Evolutionary conservation across 2,888 invertebrate genomes (phyloP).

Genomic region (Aspidiotus destructor): DNA sequence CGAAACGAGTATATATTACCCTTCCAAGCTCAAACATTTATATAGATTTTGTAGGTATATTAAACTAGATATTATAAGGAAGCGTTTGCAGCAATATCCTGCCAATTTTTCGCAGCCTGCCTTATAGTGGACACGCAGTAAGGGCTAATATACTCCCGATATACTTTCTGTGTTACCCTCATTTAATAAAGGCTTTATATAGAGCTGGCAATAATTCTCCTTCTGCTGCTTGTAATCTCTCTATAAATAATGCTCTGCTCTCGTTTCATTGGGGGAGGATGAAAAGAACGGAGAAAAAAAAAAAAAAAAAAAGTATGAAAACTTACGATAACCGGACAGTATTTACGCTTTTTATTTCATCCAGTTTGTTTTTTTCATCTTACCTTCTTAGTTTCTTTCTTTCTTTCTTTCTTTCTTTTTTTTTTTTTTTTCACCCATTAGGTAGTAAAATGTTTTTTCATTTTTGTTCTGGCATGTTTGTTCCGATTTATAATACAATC

Average conservation of each 20-base stretch:
- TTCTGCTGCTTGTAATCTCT: constrained; percentile 31
- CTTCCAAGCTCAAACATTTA: constrained; percentile 32
- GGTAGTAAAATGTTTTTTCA: not conserved
- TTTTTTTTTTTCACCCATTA: not conserved
- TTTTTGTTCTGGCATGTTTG: not conserved
- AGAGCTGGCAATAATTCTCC: constrained; percentile 32
- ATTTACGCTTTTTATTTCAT: constrained; percentile 25
- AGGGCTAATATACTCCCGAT: constrained; percentile 32
- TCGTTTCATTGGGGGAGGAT: constrained; percentile 9
- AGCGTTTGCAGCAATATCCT: constrained; percentile 30
- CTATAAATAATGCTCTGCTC: constrained; percentile 29
- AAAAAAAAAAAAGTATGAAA: constrained; percentile 27
- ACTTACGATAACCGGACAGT: constrained; percentile 29
- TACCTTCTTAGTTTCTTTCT: not conserved
- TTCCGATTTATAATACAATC: not conserved
- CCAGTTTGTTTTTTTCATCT: not conserved
- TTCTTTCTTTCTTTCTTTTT: not conserved
- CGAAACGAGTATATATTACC: constrained; percentile 31
- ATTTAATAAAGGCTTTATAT: constrained; percentile 33
- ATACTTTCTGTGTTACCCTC: constrained; percentile 30
- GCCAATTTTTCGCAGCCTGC: constrained; percentile 24
- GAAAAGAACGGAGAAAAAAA: not conserved
- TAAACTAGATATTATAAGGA: constrained; percentile 33
- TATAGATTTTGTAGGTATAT: constrained; percentile 33
- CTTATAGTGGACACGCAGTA: constrained; percentile 25